A percentile compares a stretch with the other conserved stretches of the same genome.
Conservation (phyloP, 2,888 invertebrate genomes). For the Ariolimax columbianus region DNA sequence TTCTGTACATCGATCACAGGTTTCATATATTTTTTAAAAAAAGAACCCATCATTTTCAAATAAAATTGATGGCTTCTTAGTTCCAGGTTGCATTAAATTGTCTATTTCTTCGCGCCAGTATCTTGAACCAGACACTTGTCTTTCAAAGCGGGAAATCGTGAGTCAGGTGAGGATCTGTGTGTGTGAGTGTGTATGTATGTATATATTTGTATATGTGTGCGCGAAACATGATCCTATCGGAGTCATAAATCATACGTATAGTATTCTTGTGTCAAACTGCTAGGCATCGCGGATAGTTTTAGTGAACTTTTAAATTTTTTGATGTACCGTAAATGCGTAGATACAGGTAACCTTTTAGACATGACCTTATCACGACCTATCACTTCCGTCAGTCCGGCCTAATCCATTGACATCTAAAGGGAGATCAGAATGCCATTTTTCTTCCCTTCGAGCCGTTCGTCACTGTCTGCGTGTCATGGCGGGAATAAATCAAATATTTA, state of each 20-base stretch:
- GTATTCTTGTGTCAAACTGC: background rate
- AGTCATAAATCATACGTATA: background rate
- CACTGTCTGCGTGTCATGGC: background rate
- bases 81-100: background rate
- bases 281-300: background rate
- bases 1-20: background rate
- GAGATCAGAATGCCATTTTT: constrained; percentile 1
- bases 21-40: background rate
- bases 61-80: background rate
- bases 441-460: background rate
- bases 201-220: background rate
- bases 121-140: background rate
- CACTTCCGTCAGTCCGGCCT: background rate
- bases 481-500: constrained; percentile 17
- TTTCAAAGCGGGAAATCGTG: background rate
- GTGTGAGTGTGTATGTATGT: too few relatives aligned
- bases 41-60: background rate
- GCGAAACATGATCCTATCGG: background rate
- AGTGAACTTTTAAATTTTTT: background rate
- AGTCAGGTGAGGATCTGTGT: background rate
- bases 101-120: background rate
- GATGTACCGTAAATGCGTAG: too few relatives aligned
- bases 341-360: too few relatives aligned
- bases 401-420: background rate
- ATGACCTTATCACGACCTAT: constrained; percentile 6